Base-by-base conservation (phyloP, 1,140 invertebrate species). In the Calliphora vicina region DNA sequence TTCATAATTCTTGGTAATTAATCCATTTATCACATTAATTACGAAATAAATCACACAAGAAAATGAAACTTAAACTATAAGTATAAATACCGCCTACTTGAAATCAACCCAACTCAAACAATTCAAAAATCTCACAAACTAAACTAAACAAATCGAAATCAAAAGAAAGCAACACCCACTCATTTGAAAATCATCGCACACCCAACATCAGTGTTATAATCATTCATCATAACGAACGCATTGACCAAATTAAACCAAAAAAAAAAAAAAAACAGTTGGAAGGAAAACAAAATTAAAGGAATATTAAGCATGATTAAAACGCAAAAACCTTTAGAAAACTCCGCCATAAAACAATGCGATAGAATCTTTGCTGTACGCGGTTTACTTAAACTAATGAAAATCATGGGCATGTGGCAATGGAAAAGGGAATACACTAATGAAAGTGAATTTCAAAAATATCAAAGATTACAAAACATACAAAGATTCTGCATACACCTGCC, bases 341-440 rank as follows among this genome's bases (percentile, higher is more conserved):
- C n/a, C 8, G 9, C 61, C 17, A 67, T 12, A 20, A 23, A 67
- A 23, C 6, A 23, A 67, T 23, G 9, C 61, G 61, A 67, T 67
- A 26, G 82, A 45, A 85, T 84, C 1, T 74, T 71, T 2, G 67
- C 85, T 9, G 86, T 85, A 50, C 80, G 84, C 25, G 67, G 84
- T 12, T 83, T 89, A 71, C 73, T 89, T 0, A 50, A 82, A 82
- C 61, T 88, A 43, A 86, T 88, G 84, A 84, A 84, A 72, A 25
- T 86, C 12, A 84, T 86, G 35, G 88, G 88, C 29, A 78, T 88
- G 17, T 89, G 88, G 88, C 85, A 86, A n/a, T 87, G 86, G 85
- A 67, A 85, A 82, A 0, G 82, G 84, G 15, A 20, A 26, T 5
- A 10, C 3, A 1, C 9, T 82, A 43, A 43, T 71, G n/a, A 12